Conservation (phyloP, 2,888 invertebrate genomes). For the Melanchra persicariae region DNA sequence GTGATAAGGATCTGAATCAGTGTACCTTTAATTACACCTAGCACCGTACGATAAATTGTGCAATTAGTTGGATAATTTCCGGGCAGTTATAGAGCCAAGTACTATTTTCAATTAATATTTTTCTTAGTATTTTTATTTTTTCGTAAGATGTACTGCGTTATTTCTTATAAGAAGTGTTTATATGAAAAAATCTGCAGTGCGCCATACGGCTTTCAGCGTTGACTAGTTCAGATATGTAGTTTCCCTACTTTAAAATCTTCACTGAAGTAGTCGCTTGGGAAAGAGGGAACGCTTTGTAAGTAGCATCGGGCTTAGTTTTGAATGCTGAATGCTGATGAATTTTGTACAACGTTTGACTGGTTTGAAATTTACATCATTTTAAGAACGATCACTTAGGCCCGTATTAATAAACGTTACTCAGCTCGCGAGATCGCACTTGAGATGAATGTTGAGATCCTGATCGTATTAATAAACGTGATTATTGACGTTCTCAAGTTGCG, state of each 20-base stretch:
- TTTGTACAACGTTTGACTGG: not conserved
- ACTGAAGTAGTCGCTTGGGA: conserved; percentile 13
- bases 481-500: too few species aligned
- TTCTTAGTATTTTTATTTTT: not conserved
- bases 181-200: conserved; percentile 16
- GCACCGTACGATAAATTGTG: conserved; percentile 7
- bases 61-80: conserved; percentile 32
- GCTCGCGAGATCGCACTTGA: too few species aligned
- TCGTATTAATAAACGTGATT: too few species aligned
- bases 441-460: too few species aligned
- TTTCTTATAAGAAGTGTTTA: not conserved
- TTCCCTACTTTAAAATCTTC: conserved; percentile 18
- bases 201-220: conserved; percentile 1
- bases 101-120: conserved; percentile 13
- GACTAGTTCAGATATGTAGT: not conserved
- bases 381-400: not conserved
- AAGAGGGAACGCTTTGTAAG: conserved; percentile 14
- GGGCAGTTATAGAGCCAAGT: not conserved
- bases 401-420: too few species aligned
- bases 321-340: not conserved
- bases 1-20: conserved; percentile 34
- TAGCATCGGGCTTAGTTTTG: not conserved
- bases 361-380: not conserved
- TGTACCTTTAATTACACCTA: conserved; percentile 23
- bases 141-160: conserved; percentile 7